These are phyloP conservation scores for Chauna torquata DNA, from an alignment of 2,113 vertebrate species.

Conservation along the genomic window DNA sequence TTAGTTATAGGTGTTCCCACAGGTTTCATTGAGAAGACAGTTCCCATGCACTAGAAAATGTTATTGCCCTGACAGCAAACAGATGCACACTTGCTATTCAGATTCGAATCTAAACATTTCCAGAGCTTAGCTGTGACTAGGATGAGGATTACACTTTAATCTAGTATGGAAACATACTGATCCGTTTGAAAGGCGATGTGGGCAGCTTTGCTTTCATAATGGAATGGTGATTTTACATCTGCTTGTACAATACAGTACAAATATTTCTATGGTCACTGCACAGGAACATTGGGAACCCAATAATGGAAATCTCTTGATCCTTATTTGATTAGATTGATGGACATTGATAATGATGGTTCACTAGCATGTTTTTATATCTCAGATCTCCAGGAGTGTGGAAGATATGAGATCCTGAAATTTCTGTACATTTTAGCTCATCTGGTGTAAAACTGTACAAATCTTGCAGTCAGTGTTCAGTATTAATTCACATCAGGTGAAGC, in stretches of 20 bases:
- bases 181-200: not conserved
- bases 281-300: not conserved
- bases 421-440: not conserved
- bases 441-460: not conserved
- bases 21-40: not conserved
- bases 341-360: not conserved
- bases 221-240: not conserved
- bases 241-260: not conserved
- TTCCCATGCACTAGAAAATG: not conserved
- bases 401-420: not conserved
- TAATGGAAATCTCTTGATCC: not conserved
- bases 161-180: not conserved
- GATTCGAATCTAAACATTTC: not conserved
- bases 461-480: not conserved
- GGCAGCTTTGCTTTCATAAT: not conserved
- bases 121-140: not conserved
- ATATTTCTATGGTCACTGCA: not conserved
- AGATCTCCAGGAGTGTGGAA: not conserved
- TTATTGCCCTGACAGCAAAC: not conserved
- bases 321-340: not conserved
- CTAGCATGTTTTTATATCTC: not conserved
- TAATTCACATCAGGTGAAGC: not conserved
- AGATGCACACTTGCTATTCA: not conserved
- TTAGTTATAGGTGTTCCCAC: not conserved
- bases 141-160: not conserved